A percentile compares a stretch with the other conserved stretches of the same genome.
Conservation (phyloP, 2,888 invertebrate genomes). For the Andrena marginata region DNA sequence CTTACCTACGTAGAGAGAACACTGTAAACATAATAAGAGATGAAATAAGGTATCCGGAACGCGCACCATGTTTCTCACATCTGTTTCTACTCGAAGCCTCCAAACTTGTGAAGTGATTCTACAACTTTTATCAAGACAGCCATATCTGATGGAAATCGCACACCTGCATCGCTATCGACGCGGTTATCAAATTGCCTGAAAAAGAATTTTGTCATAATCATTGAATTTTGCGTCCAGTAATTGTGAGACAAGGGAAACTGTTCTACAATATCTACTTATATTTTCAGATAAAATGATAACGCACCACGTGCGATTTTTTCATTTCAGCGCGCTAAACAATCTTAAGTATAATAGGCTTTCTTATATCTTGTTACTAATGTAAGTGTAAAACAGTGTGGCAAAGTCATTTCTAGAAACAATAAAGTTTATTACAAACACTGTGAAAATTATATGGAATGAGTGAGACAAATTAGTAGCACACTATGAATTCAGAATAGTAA, state of each 20-base stretch:
- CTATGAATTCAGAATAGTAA: no score
- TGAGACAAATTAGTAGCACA: no score
- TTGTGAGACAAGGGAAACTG: neutral
- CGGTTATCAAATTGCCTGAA: slow-evolving; percentile 35
- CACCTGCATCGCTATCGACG: slow-evolving; percentile 67
- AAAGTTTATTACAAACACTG: no score
- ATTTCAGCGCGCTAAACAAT: no score
- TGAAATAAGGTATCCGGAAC: slow-evolving; percentile 9
- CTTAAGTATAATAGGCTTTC: no score
- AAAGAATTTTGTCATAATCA: neutral
- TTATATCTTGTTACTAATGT: no score
- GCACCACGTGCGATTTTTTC: no score
- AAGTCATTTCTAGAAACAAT: no score
- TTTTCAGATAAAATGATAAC: neutral
- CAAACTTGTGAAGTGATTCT: slow-evolving; percentile 2
- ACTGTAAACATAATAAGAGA: slow-evolving; percentile 30
- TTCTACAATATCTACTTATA: neutral
- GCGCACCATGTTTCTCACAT: slow-evolving; percentile 38
- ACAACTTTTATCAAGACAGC: slow-evolving; percentile 47
- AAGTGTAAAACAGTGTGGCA: no score
- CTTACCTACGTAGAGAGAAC: slow-evolving; percentile 39
- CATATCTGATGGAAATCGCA: slow-evolving; percentile 52
- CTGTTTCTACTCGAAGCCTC: neutral
- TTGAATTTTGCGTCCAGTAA: neutral
- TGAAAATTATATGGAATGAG: no score